Conservation (phyloP, 2,797 vertebrate species). For the Glossophaga mutica region DNA sequence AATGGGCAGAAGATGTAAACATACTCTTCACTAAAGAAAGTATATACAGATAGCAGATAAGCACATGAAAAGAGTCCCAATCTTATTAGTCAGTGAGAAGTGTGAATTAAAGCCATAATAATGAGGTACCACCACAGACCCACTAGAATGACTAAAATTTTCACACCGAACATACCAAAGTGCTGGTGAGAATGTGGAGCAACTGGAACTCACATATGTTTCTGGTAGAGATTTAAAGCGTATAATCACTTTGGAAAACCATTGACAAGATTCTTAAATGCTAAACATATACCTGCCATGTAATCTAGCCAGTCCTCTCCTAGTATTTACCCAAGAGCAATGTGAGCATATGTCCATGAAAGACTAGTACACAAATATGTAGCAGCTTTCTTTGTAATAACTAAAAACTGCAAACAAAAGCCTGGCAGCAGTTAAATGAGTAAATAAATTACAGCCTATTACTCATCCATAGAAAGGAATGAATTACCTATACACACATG, state of each 20-base stretch:
- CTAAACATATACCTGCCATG: not conserved
- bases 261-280: not conserved
- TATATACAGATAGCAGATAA: not conserved
- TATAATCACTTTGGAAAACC: not conserved
- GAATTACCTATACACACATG: not conserved
- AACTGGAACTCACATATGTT: not conserved
- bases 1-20: not conserved
- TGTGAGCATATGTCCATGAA: not conserved
- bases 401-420: not conserved
- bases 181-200: not conserved
- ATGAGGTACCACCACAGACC: not conserved
- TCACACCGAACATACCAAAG: not conserved
- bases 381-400: not conserved
- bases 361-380: not conserved
- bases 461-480: not conserved
- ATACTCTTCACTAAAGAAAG: not conserved
- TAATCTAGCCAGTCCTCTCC: not conserved
- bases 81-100: not conserved
- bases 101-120: not conserved
- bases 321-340: not conserved
- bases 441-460: not conserved
- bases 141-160: not conserved
- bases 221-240: not conserved
- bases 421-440: not conserved
- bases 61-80: not conserved